Base-by-base conservation (phyloP, 2,797 vertebrate genomes). In the Hyperoplus immaculatus region DNA sequence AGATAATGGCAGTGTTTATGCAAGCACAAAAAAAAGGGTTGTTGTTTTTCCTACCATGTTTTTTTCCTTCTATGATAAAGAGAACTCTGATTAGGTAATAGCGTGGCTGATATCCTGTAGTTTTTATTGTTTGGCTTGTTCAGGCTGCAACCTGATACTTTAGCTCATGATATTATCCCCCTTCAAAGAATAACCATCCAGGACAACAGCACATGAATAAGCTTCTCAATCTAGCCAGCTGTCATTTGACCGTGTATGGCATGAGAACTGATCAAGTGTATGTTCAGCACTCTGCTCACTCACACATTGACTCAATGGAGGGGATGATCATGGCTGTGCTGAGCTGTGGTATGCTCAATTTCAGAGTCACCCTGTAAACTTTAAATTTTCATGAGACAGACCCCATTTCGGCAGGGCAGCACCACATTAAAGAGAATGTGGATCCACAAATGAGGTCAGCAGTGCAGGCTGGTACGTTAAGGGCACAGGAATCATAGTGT, bases 1-100 rank as follows among this genome's bases (percentile, higher is more conserved):
- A 72, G 90, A 92, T 91, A 91, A 93, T 92, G 70, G 75, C 81
- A 66, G 77, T 87, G 88, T 91, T 93, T 92, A 89, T 90, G 78
- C 88, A 84, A 83, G 84, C 80, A 64, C 57, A 69, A 51, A 78
- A 80, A 80, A 89, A 77, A 72, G 29, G 49, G 77, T 82, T 77
- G 60, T 43, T 68, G 72, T 75, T 80, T 72, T 65, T 43, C 4
- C 57, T 18, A 29, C 45, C 11, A 5, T 66, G 14, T 62, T 21
- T 60, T 51, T 69, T 45, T 57, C 21, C 42, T 59, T 77, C 57
- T 54, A 65, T 77, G 78, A 87, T 87, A 80, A 91, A 90, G 63
- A 78, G 55, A 83, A 78, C 73, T 72, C 82, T 92, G 89, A 92
- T 93, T 88, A 87, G 85, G 75, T 91, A 88, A 91, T 86, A 80